phyloP scores from a whole-genome alignment of 1,140 invertebrate species.

The Diorhabda elongata region DNA sequence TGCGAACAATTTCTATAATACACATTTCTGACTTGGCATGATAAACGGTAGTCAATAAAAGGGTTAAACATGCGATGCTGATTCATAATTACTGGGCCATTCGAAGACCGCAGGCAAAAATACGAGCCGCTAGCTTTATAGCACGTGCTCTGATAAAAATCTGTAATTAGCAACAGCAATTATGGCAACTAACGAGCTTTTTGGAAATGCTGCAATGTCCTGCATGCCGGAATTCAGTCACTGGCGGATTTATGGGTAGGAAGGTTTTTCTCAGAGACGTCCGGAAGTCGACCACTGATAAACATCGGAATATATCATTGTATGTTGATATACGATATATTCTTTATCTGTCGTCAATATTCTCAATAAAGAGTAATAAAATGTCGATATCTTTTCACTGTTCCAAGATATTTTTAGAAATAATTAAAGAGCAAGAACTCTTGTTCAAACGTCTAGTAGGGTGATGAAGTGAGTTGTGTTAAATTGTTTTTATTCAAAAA shows the following conservation, averaged over 20 bases:
- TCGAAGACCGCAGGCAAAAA: slow-evolving; percentile 32
- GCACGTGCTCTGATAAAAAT: slow-evolving; percentile 47
- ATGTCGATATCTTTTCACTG: too few species aligned
- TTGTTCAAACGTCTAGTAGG: too few species aligned
- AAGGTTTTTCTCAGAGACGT: background rate
- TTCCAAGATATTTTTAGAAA: too few species aligned
- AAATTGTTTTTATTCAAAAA: too few species aligned
- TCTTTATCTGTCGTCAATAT: too few species aligned
- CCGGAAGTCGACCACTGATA: background rate
- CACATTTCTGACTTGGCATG: slow-evolving; percentile 35
- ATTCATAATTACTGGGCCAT: slow-evolving; percentile 42
- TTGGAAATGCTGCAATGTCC: slow-evolving; percentile 32
- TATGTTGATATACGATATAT: too few species aligned
- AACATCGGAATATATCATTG: too few species aligned
- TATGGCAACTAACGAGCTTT: slow-evolving; percentile 47
- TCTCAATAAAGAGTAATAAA: too few species aligned
- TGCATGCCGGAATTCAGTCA: slow-evolving; percentile 27
- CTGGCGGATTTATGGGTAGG: slow-evolving; percentile 7
- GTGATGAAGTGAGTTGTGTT: too few species aligned
- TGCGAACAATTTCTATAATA: slow-evolving; percentile 22
- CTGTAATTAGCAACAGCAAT: slow-evolving; percentile 48
- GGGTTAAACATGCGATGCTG: slow-evolving; percentile 44
- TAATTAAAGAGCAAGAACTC: too few species aligned
- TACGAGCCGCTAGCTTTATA: slow-evolving; percentile 37
- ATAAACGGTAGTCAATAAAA: slow-evolving; percentile 42